Conservation (phyloP, 2,797 vertebrate genomes). For the Lithobates sylvaticus region DNA sequence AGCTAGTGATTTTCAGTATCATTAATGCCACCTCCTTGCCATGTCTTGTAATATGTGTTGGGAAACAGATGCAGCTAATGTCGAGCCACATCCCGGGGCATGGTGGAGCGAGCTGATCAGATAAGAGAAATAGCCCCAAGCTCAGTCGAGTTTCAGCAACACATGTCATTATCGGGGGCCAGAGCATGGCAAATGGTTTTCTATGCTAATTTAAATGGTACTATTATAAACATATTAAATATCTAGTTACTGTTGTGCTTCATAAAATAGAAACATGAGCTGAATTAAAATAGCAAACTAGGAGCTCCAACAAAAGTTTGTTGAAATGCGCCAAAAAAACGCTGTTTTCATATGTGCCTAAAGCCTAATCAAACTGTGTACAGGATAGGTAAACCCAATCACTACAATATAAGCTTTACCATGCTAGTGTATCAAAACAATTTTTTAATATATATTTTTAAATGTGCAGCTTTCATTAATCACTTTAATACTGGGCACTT, state of each 20-base stretch:
- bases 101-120: background rate
- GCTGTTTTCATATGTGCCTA: no score
- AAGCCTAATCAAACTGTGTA: no score
- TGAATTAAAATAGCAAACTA: background rate
- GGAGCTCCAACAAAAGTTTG: background rate
- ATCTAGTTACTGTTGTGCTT: slow-evolving; percentile 32
- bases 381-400: no score
- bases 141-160: slow-evolving; percentile 61
- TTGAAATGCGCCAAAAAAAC: no score
- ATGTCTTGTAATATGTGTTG: background rate
- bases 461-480: no score
- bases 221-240: slow-evolving; percentile 61
- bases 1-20: slow-evolving; percentile 2
- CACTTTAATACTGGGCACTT: no score
- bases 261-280: slow-evolving; percentile 3
- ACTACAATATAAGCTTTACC: no score
- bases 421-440: no score
- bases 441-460: no score
- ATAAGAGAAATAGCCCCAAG: slow-evolving; percentile 60
- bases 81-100: background rate
- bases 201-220: slow-evolving; percentile 60
- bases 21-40: background rate
- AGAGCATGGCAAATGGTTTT: slow-evolving; percentile 55
- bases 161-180: slow-evolving; percentile 63
- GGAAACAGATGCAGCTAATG: slow-evolving; percentile 16